Evolutionary conservation across 2,888 invertebrate species (phyloP), one percentile per base, ranked within the genome.

Genomic region (Cephalotes varians): DNA sequence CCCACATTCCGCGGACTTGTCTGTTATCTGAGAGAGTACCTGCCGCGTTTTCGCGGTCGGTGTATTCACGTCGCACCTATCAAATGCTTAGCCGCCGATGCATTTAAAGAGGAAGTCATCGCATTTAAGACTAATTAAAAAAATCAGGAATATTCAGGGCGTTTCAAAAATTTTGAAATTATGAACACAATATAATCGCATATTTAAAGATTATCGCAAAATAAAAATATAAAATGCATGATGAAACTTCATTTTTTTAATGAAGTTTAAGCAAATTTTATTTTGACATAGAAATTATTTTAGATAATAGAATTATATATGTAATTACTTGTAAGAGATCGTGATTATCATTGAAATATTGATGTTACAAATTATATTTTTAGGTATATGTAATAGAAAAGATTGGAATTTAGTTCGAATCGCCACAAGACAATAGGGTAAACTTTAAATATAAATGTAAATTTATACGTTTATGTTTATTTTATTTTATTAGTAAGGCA

Each of bases 1-100:
- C 82, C 82, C 74, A 88, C 88, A 88, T 88, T 86, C 86, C 88
- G 81, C 83, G 49, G 65, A 81, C 87, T 84, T 71, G 88, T 83
- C 82, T 82, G 85, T 88, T 88, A 88, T 87, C 87, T 84, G 69
- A 65, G 47, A 65, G 40, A 69, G 62, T 77, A 82, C 80, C 83
- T 79, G 83, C 60, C 25, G 72, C 51, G n/a, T 34, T 54, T 31
- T 9, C 28, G 25, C 44, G 25, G 64, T 47, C 18, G 10, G 9
- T 18, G 28, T 28, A 65, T 65, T 28, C 67, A n/a, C 21, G 21
- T 18, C 12, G 12, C 12, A 18, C 12, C n/a, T 47, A 47, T 67
- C 64, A 40, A 64, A 65, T 15, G 5, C 15, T 65, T 44, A 44
- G 44, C 44, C 5, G 2, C 10, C 25, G 37, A 65, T 64, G 10